phyloP scores from a whole-genome alignment of 2,888 invertebrate genomes.

The Mystacides longicornis region DNA sequence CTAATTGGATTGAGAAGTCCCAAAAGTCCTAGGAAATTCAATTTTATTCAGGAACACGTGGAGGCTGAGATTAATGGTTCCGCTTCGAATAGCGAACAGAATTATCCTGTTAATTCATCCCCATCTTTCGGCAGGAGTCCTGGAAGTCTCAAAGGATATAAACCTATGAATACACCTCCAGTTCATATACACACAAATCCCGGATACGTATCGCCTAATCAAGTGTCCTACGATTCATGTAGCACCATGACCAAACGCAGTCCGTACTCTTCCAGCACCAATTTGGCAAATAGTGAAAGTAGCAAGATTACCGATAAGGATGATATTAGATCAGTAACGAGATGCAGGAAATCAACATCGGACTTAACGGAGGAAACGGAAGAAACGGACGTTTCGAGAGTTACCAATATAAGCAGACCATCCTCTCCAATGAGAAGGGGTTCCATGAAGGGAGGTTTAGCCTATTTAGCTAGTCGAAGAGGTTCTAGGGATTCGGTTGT shows the following conservation, averaged over 20 bases:
- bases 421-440: slow-evolving; percentile 63
- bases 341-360: slow-evolving; percentile 69
- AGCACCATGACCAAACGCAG: slow-evolving; percentile 44
- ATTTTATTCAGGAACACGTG: slow-evolving; percentile 46
- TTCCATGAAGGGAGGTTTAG: slow-evolving; percentile 61
- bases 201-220: slow-evolving; percentile 51
- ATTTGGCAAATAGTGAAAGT: slow-evolving; percentile 41
- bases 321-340: slow-evolving; percentile 36
- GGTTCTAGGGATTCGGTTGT: slow-evolving; percentile 72
- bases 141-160: slow-evolving; percentile 7
- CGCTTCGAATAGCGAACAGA: slow-evolving; percentile 8
- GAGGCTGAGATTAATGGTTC: slow-evolving; percentile 11
- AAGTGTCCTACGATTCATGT: slow-evolving; percentile 40
- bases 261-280: slow-evolving; percentile 43
- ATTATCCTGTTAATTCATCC: slow-evolving; percentile 8
- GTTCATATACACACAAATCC: slow-evolving; percentile 56
- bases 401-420: slow-evolving; percentile 54
- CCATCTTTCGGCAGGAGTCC: slow-evolving; percentile 4
- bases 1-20: slow-evolving; percentile 47
- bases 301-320: slow-evolving; percentile 43
- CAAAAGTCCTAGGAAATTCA: slow-evolving; percentile 52
- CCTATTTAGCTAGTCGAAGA: slow-evolving; percentile 78
- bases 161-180: slow-evolving; percentile 36
- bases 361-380: slow-evolving; percentile 62
- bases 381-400: slow-evolving; percentile 52